These are phyloP conservation scores for Gavia stellata DNA, from an alignment of 2,113 vertebrate species.

Conservation along the genomic window DNA sequence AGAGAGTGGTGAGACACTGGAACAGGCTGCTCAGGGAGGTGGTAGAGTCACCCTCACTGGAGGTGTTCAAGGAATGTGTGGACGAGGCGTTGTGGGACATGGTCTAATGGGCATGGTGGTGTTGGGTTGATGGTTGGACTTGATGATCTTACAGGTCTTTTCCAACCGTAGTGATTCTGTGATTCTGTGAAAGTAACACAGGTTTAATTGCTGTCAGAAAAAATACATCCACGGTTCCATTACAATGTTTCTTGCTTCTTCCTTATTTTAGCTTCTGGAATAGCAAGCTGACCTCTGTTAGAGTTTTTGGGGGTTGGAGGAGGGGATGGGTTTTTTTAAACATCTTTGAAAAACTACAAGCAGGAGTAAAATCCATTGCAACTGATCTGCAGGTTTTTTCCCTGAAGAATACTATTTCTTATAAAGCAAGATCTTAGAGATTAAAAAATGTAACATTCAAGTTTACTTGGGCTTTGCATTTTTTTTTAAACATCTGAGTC, in stretches of 20 bases:
- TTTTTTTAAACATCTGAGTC: background rate
- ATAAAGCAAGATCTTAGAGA: background rate
- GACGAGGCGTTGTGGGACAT: no score
- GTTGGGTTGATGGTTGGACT: no score
- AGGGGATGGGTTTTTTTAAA: background rate
- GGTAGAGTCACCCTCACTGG: no score
- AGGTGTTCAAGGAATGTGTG: no score
- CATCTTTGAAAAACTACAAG: background rate
- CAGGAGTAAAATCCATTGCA: background rate
- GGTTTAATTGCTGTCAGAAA: background rate
- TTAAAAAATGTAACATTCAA: background rate
- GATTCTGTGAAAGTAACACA: no score
- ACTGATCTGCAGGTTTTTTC: background rate
- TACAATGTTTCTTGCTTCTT: background rate
- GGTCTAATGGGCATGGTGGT: no score
- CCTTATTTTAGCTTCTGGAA: background rate
- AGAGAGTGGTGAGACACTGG: no score
- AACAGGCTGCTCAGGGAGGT: no score
- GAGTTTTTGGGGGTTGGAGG: accelerated
- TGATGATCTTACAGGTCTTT: no score
- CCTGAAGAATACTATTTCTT: background rate
- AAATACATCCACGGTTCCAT: background rate
- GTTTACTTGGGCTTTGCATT: background rate
- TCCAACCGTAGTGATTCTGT: no score
- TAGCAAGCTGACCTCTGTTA: background rate